Evolutionary conservation across 2,888 invertebrate genomes (phyloP).

Genomic region (Myopa tessellatipennis): DNA sequence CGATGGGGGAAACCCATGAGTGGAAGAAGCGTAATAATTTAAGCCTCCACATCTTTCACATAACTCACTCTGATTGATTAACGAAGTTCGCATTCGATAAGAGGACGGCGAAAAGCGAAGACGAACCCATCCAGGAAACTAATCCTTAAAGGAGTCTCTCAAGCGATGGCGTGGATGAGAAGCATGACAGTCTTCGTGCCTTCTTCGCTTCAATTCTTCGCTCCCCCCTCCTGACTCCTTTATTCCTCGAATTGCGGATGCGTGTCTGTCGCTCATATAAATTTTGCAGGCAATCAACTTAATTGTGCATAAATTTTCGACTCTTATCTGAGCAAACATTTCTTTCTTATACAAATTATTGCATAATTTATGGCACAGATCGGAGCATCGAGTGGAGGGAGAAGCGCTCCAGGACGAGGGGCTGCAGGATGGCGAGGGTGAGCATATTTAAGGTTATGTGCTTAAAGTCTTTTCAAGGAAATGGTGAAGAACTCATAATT

Average conservation of each 20-base stretch:
- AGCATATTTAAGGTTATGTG: not conserved
- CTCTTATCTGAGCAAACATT: constrained; percentile 28
- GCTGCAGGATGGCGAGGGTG: not conserved
- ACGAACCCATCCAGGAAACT: too few relatives aligned
- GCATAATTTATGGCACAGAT: constrained; percentile 36
- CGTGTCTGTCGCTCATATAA: constrained; percentile 36
- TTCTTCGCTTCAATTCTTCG: too few relatives aligned
- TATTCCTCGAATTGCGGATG: not conserved
- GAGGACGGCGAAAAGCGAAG: too few relatives aligned
- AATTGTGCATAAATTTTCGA: constrained; percentile 40
- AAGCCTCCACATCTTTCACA: too few relatives aligned
- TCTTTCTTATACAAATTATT: constrained; percentile 30
- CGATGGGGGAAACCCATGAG: too few relatives aligned
- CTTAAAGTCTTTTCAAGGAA: not conserved
- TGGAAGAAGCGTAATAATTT: too few relatives aligned
- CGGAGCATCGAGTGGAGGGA: not conserved
- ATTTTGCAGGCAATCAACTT: constrained; percentile 30
- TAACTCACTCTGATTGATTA: too few relatives aligned
- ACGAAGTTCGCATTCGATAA: too few relatives aligned
- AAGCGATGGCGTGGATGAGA: too few relatives aligned
- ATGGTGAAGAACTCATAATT: not conserved
- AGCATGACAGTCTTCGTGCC: too few relatives aligned
- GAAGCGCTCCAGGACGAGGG: not conserved
- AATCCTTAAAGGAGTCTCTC: too few relatives aligned
- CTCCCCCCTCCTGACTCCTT: too few relatives aligned